A percentile compares a stretch with the other conserved stretches of the same genome.
These are phyloP conservation scores for Stichopus chloronotus DNA, from an alignment of 35 echinoderm and acorn worm species.

Conservation along the genomic window DNA sequence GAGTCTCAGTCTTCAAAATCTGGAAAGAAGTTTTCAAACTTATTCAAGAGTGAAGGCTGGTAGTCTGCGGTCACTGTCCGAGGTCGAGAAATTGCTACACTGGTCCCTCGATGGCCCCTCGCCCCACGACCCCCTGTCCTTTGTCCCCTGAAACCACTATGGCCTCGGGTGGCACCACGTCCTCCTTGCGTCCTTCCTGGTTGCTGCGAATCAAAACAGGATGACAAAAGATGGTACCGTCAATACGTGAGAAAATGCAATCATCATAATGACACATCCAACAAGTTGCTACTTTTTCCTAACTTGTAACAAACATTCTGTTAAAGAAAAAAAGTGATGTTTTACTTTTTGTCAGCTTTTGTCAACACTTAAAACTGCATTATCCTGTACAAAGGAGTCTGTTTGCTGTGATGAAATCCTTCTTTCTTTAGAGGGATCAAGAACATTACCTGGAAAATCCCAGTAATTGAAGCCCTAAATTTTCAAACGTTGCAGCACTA, in stretches of 20 bases:
- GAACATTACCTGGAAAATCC: too few species aligned
- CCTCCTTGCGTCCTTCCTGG: not conserved
- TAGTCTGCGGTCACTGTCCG: not conserved
- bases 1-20: not conserved
- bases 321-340: too few species aligned
- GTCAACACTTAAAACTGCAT: too few species aligned
- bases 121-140: slow-evolving; percentile 1
- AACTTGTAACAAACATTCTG: too few species aligned
- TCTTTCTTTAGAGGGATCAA: too few species aligned
- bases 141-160: not conserved
- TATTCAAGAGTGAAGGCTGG: not conserved
- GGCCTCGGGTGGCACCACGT: not conserved
- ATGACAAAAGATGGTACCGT: not conserved
- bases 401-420: too few species aligned
- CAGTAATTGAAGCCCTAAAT: too few species aligned
- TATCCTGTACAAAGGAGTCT: too few species aligned
- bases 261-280: not conserved
- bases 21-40: slow-evolving; percentile 30
- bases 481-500: too few species aligned
- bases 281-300: too few species aligned
- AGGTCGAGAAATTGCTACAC: not conserved
- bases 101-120: not conserved
- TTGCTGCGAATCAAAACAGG: not conserved
- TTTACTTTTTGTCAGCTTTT: too few species aligned
- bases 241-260: not conserved